phyloP scores from a whole-genome alignment of 2,113 vertebrate genomes.

The Nothobranchius furzeri region DNA sequence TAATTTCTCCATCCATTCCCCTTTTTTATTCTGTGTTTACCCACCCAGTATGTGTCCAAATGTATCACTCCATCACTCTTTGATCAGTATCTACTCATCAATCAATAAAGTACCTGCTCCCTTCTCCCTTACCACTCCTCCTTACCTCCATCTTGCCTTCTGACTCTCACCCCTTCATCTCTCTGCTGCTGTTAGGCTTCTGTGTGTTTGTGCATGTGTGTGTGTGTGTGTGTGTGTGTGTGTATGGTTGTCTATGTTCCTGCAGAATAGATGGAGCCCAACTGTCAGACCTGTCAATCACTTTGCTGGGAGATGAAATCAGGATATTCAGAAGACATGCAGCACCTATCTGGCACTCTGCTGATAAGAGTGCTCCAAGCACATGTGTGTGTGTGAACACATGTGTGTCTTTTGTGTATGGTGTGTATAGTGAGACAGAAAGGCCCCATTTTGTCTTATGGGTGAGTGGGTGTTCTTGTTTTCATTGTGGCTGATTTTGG shows the following conservation, averaged over 20 bases:
- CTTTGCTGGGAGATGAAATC: constrained; percentile 82
- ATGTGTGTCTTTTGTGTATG: not conserved
- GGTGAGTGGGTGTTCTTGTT: not conserved
- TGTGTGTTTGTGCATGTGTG: too few relatives aligned
- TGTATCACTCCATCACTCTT: constrained; percentile 29
- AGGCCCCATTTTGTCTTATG: constrained; percentile 1
- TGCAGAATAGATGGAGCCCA: constrained; percentile 73
- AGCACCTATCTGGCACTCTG: constrained; percentile 76
- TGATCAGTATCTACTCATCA: constrained; percentile 49
- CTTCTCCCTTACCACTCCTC: constrained; percentile 8
- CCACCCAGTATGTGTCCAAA: constrained; percentile 19
- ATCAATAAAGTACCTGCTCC: constrained; percentile 33
- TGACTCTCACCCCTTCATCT: constrained; percentile 32
- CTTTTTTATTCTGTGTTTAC: constrained; percentile 26
- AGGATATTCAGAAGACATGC: constrained; percentile 81
- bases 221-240: constrained; percentile 27
- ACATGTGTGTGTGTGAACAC: constrained; percentile 14
- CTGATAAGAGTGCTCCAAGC: constrained; percentile 79
- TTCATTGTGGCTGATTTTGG: not conserved
- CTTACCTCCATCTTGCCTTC: constrained; percentile 31
- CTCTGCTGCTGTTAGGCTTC: constrained; percentile 24
- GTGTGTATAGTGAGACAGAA: not conserved
- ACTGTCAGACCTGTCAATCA: constrained; percentile 87
- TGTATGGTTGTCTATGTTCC: constrained; percentile 65
- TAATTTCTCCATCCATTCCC: not conserved